Conservation (phyloP, 2,888 invertebrate genomes). For the Plebejus melissa region DNA sequence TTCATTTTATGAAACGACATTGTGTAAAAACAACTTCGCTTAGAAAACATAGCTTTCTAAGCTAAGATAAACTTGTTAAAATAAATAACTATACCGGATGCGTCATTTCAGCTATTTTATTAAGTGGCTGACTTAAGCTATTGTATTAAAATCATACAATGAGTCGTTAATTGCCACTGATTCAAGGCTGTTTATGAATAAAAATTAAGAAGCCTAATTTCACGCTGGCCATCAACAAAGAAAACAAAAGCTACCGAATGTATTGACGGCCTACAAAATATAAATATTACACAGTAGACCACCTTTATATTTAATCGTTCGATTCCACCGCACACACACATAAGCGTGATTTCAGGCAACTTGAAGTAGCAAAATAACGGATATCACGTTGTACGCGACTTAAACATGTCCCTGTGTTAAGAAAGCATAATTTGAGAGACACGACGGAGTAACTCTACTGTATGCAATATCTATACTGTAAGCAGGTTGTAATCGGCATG, state of each 20-base stretch:
- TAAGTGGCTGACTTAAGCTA: neutral
- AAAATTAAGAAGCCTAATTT: constrained; percentile 32
- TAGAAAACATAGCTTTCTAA: neutral
- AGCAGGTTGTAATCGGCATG: constrained; percentile 46
- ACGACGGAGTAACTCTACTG: neutral
- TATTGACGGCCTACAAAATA: constrained; percentile 39
- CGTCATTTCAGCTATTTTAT: neutral
- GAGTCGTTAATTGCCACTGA: neutral
- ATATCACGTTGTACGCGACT: too few relatives aligned
- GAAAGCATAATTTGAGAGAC: too few relatives aligned
- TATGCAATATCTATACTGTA: neutral
- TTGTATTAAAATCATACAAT: constrained; percentile 10
- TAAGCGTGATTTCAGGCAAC: neutral
- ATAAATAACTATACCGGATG: neutral
- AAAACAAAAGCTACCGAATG: constrained; percentile 42
- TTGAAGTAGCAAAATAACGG: neutral
- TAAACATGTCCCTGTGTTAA: too few relatives aligned
- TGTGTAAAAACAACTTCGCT: neutral
- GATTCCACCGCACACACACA: neutral
- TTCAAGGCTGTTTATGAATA: constrained; percentile 22
- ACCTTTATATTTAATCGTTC: neutral
- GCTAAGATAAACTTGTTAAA: neutral
- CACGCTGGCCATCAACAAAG: constrained; percentile 36
- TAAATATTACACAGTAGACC: neutral
- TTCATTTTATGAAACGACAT: neutral